Evolutionary conservation across 2,888 invertebrate species (phyloP).

Genomic region (Oxycera nigricornis): DNA sequence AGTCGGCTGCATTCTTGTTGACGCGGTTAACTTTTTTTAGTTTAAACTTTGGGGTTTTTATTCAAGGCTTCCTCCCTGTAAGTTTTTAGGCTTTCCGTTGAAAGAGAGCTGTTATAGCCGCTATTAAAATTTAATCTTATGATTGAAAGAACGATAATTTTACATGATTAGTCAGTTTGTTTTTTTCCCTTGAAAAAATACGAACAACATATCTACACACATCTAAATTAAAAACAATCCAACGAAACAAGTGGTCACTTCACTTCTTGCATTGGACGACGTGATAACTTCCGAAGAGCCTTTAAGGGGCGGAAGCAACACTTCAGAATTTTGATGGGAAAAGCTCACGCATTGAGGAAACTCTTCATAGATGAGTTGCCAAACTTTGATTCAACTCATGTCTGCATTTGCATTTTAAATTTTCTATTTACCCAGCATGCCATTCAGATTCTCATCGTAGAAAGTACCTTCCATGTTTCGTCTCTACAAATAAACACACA

Average conservation of each 20-base stretch:
- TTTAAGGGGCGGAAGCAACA: conserved; percentile 43
- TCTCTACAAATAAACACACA: conserved; percentile 25
- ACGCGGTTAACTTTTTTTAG: too few relatives aligned
- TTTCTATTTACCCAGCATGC: conserved; percentile 45
- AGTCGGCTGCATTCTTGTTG: too few relatives aligned
- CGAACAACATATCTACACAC: too few relatives aligned
- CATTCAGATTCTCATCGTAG: conserved; percentile 28
- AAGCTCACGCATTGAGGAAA: conserved; percentile 23
- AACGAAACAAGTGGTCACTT: conserved; percentile 17
- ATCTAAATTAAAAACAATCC: conserved; percentile 1
- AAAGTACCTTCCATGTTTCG: background rate
- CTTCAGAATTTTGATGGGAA: conserved; percentile 45
- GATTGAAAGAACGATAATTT: too few relatives aligned
- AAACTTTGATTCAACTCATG: conserved; percentile 47
- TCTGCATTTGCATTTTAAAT: conserved; percentile 47
- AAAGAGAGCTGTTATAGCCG: too few relatives aligned
- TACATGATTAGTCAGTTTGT: too few relatives aligned
- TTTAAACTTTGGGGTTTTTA: too few relatives aligned
- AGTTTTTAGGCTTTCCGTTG: too few relatives aligned
- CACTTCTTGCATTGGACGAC: background rate
- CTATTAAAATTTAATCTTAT: too few relatives aligned
- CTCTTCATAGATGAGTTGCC: conserved; percentile 41
- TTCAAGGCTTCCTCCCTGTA: too few relatives aligned
- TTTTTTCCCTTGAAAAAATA: too few relatives aligned
- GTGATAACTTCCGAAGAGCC: conserved; percentile 33